These are phyloP conservation scores for Morpho deidamia DNA, from an alignment of 2,888 invertebrate species.

Conservation along the genomic window DNA sequence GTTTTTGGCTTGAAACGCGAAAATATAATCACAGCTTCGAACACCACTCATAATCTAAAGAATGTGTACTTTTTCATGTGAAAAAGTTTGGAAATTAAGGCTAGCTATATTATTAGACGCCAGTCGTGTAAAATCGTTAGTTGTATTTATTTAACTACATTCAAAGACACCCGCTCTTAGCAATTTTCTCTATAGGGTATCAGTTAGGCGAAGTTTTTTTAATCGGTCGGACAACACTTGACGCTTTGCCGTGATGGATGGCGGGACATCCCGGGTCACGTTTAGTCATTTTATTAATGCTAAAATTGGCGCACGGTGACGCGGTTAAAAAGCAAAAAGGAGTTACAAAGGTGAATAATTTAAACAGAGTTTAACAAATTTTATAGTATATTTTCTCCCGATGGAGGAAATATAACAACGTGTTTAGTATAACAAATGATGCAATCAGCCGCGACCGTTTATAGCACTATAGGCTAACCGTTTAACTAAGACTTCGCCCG, in stretches of 20 bases:
- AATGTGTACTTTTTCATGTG: too few relatives aligned
- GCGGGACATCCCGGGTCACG: conserved; percentile 56
- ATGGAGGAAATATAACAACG: too few relatives aligned
- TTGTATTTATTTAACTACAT: background rate
- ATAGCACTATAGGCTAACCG: too few relatives aligned
- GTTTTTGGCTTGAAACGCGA: too few relatives aligned
- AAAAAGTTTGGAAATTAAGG: background rate
- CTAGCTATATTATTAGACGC: background rate
- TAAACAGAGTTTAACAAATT: too few relatives aligned
- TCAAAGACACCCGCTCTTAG: background rate
- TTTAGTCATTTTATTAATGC: conserved; percentile 78
- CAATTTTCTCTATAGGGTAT: conserved; percentile 30
- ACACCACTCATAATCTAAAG: too few relatives aligned
- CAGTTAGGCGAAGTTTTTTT: conserved; percentile 64
- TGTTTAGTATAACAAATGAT: too few relatives aligned
- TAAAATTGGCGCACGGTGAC: conserved; percentile 74
- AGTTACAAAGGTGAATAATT: background rate
- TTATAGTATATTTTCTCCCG: too few relatives aligned
- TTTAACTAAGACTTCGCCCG: too few relatives aligned
- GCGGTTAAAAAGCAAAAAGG: conserved; percentile 42
- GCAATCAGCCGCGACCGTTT: too few relatives aligned
- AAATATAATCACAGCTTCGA: too few relatives aligned
- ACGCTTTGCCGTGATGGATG: conserved; percentile 70
- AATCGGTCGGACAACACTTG: conserved; percentile 71
- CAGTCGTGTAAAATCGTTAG: background rate